Evolutionary conservation across 1,140 invertebrate species (phyloP), one percentile per base, ranked within the genome.

Genomic region (Tyrophagus putrescentiae): DNA sequence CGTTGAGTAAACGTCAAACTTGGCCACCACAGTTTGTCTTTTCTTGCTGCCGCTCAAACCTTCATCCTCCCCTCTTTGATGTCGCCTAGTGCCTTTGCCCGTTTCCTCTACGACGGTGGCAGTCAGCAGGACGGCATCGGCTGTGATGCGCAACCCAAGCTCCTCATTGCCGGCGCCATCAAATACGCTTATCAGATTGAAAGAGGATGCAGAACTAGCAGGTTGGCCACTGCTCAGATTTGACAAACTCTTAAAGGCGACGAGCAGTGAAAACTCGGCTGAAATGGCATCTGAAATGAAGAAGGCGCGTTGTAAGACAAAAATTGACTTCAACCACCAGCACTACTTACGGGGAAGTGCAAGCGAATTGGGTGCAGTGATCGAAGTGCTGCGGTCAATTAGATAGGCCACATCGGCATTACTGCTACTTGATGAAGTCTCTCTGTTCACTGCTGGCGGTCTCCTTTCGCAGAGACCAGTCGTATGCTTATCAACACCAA

Each of bases 1-100:
- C 82, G 66, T 80, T 79, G 7, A 85, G 64, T 78, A 60, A 18
- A 61, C 64, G 7, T 62, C 64, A 31, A 68, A 65, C 39, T 58
- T 57, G 11, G 61, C 56, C 41, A 27, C 29, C 45, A 52, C 31
- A 27, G 44, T 39, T 63, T 16, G 9, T 60, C 18, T 57, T 31
- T 9, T 48, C 9, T 7, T 13, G 13, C 31, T 7, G 18, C 13
- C 45, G 18, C 45, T n/a, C n/a, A n/a, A n/a, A n/a, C n/a, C n/a
- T n/a, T n/a, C n/a, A n/a, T n/a, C n/a, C n/a, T n/a, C n/a, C n/a
- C n/a, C n/a, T n/a, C n/a, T n/a, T n/a, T n/a, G n/a, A n/a, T n/a
- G n/a, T n/a, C n/a, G n/a, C n/a, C n/a, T n/a, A n/a, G n/a, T n/a
- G n/a, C n/a, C n/a, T n/a, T n/a, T n/a, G n/a, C n/a, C n/a, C n/a